Conservation (phyloP, 1,140 invertebrate genomes). For the Aphidius gifuensis region DNA sequence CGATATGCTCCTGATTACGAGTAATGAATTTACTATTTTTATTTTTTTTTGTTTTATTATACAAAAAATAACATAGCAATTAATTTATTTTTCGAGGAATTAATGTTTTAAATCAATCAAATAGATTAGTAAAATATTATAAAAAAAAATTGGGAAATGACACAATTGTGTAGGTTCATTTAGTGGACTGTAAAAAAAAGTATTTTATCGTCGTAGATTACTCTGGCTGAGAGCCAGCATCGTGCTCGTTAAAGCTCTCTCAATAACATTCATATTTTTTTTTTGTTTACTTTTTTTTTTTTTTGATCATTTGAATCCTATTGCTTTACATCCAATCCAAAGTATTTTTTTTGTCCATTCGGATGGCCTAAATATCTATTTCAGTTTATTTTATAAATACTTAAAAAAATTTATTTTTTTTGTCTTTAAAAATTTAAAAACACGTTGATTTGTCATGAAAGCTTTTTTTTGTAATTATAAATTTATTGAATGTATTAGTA, state of each 20-base stretch:
- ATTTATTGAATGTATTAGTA: too few species aligned
- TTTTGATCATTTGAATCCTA: background rate
- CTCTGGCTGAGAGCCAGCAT: constrained; percentile 40
- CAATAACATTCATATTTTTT: too few species aligned
- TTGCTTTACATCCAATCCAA: background rate
- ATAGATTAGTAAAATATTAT: too few species aligned
- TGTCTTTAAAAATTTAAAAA: too few species aligned
- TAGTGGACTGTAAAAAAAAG: constrained; percentile 33
- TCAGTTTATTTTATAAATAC: too few species aligned
- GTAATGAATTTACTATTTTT: constrained; percentile 35
- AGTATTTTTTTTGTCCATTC: constrained; percentile 6
- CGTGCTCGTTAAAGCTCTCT: too few species aligned
- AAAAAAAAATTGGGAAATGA: too few species aligned
- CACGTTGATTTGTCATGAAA: too few species aligned
- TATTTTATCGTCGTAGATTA: constrained; percentile 39
- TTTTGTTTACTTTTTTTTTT: constrained; percentile 16
- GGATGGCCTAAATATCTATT: constrained; percentile 42
- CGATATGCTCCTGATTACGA: constrained; percentile 54
- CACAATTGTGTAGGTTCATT: background rate
- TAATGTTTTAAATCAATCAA: too few species aligned
- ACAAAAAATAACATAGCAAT: background rate
- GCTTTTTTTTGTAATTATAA: too few species aligned
- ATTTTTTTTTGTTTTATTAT: background rate
- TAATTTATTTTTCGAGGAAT: too few species aligned
- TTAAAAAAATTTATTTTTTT: too few species aligned